phyloP scores from a whole-genome alignment of 1,140 invertebrate species.

The Nasonia longicornis region DNA sequence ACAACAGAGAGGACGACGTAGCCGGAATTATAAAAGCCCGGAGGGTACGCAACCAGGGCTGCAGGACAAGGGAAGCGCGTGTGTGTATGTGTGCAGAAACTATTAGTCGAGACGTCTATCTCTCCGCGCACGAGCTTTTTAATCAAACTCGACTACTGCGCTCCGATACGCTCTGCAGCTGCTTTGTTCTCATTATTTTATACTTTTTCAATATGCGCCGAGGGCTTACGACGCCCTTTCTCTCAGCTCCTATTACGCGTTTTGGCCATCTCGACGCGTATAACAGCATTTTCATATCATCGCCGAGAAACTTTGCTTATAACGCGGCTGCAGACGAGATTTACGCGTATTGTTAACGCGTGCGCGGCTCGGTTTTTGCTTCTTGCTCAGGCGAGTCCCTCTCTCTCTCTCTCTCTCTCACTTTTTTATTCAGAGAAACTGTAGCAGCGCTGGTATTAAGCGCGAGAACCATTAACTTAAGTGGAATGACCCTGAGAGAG shows the following conservation, averaged over 20 bases:
- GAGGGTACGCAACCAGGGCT: no score
- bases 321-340: background rate
- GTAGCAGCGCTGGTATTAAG: conserved; percentile 2
- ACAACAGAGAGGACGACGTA: background rate
- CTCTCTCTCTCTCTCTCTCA: background rate
- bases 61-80: no score
- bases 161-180: background rate
- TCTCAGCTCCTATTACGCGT: background rate
- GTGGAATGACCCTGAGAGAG: conserved; percentile 13
- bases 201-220: conserved; percentile 5
- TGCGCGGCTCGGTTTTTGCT: background rate
- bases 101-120: background rate
- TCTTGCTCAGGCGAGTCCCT: background rate
- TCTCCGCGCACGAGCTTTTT: background rate
- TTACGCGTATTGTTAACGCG: conserved; percentile 14
- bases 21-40: conserved; percentile 24
- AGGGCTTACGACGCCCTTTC: background rate
- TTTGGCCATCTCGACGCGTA: background rate
- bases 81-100: background rate
- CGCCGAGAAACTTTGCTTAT: background rate
- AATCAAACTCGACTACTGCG: conserved; percentile 12
- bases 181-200: background rate
- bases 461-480: conserved; percentile 26
- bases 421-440: background rate
- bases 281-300: conserved; percentile 1